These are phyloP conservation scores for Caiman crocodilus DNA, from an alignment of 2,797 vertebrate genomes.

Conservation along the genomic window DNA sequence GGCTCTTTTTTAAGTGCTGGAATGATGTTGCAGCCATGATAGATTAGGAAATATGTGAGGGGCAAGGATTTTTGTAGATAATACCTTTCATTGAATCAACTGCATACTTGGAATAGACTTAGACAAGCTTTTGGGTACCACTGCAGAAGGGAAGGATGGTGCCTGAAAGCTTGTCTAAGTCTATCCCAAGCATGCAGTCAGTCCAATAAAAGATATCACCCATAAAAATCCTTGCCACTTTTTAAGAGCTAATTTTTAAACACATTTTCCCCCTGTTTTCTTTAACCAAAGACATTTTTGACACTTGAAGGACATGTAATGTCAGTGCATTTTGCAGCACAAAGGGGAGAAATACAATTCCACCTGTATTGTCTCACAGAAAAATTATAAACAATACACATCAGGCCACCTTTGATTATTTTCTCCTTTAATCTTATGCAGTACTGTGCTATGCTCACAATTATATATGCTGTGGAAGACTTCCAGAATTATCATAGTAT, in stretches of 20 bases:
- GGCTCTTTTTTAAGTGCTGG: neutral
- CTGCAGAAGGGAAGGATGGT: no score
- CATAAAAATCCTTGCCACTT: neutral
- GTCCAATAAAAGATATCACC: no score
- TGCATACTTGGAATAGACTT: no score
- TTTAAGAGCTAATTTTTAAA: neutral
- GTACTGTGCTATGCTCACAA: neutral
- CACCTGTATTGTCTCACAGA: neutral
- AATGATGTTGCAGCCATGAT: no score
- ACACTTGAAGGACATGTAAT: neutral
- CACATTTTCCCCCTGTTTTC: neutral
- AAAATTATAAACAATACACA: accelerated
- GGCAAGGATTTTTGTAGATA: no score
- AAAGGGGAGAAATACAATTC: neutral
- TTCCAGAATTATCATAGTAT: no score
- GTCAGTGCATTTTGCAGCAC: neutral
- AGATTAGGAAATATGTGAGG: no score
- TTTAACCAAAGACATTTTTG: neutral
- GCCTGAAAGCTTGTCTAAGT: no score
- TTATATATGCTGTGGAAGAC: neutral
- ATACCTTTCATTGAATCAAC: no score
- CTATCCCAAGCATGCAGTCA: no score
- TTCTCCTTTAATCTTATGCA: neutral
- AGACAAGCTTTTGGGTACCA: no score
- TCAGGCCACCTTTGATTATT: neutral